Conservation (phyloP, 2,113 vertebrate species). For the Progne subis region DNA sequence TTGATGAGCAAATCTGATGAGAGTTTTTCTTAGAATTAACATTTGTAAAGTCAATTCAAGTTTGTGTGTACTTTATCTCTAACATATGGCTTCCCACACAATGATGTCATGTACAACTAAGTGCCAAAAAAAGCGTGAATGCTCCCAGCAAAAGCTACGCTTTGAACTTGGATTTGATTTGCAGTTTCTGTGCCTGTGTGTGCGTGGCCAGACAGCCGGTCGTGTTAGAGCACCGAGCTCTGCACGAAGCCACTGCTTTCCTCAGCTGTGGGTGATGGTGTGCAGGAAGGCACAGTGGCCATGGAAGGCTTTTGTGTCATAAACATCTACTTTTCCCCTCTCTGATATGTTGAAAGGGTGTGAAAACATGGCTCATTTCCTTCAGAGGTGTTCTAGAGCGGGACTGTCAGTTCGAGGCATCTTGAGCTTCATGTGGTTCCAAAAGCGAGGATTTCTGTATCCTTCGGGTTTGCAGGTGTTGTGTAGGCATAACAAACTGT, state of each 20-base stretch:
- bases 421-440: background rate
- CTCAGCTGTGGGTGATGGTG: background rate
- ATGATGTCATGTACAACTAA: slow-evolving; percentile 7
- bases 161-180: background rate
- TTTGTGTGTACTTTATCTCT: slow-evolving; percentile 12
- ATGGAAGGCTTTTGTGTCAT: background rate
- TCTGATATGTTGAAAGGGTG: background rate
- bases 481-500: background rate
- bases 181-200: background rate
- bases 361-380: background rate
- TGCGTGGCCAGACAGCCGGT: background rate
- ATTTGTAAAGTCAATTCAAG: slow-evolving; percentile 12
- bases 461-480: background rate
- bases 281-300: background rate
- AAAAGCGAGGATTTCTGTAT: background rate
- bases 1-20: background rate
- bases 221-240: background rate
- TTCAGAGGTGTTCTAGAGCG: background rate
- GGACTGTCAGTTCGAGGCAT: background rate
- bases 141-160: background rate
- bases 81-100: slow-evolving; percentile 20
- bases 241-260: accelerated
- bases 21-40: slow-evolving; percentile 23
- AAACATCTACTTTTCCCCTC: background rate
- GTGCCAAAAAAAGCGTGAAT: slow-evolving; percentile 15